Conservation (phyloP, 2,888 invertebrate genomes). For the Laothoe populi region DNA sequence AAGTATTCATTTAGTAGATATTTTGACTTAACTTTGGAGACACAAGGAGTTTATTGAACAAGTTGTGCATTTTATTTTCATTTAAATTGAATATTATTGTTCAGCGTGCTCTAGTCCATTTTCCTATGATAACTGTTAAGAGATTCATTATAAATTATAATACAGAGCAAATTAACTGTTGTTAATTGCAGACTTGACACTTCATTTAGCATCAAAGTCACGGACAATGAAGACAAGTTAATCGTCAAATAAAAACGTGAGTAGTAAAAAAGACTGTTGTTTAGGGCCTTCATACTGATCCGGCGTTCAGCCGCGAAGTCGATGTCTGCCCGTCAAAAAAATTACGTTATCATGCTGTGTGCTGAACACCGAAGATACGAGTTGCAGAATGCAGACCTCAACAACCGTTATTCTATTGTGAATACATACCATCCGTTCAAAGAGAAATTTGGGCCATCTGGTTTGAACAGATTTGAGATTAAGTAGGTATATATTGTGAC, state of each 20-base stretch:
- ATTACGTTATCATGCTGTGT: slow-evolving; percentile 63
- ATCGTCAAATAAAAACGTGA: slow-evolving; percentile 55
- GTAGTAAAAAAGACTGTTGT: slow-evolving; percentile 47
- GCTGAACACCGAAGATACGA: slow-evolving; percentile 67
- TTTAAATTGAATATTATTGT: no score
- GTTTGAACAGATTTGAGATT: not conserved
- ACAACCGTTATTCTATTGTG: slow-evolving; percentile 67
- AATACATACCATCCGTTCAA: slow-evolving; percentile 28
- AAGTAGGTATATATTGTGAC: not conserved
- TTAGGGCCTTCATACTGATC: slow-evolving; percentile 48
- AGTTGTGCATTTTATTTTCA: not conserved
- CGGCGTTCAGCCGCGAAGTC: slow-evolving; percentile 58
- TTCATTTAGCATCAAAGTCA: slow-evolving; percentile 74
- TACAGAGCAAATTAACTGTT: slow-evolving; percentile 48
- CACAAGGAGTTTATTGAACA: no score
- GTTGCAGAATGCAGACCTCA: slow-evolving; percentile 58
- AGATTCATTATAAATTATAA: slow-evolving; percentile 36
- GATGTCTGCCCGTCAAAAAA: slow-evolving; percentile 63
- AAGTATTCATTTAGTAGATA: no score
- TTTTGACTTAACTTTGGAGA: no score
- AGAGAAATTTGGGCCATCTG: slow-evolving; percentile 12
- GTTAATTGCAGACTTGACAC: slow-evolving; percentile 62
- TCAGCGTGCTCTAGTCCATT: not conserved
- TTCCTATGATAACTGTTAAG: slow-evolving; percentile 26
- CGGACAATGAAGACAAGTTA: slow-evolving; percentile 58